phyloP scores from a whole-genome alignment of 2,888 invertebrate species.

The Tinea trinotella region DNA sequence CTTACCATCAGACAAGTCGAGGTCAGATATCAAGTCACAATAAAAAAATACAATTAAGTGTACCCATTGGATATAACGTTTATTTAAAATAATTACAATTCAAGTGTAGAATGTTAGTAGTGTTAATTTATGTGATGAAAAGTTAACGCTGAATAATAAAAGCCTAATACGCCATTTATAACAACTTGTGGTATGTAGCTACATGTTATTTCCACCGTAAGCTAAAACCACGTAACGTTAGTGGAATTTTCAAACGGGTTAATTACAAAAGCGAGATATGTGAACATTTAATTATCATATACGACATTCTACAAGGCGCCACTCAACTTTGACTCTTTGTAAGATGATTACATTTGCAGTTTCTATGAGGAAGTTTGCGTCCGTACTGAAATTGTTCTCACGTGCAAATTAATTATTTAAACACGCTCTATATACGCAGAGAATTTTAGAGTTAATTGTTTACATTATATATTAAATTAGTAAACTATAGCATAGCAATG shows the following conservation, averaged over 20 bases:
- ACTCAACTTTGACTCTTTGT: neutral
- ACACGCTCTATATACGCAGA: neutral
- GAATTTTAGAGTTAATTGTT: neutral
- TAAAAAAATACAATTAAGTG: no score
- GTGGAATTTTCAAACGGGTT: slow-evolving; percentile 60
- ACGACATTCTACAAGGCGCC: slow-evolving; percentile 41
- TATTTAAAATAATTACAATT: no score
- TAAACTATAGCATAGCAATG: slow-evolving; percentile 33
- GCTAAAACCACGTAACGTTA: slow-evolving; percentile 47
- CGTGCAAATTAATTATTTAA: slow-evolving; percentile 12
- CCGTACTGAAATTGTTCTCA: slow-evolving; percentile 4
- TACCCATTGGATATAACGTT: no score
- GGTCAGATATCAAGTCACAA: no score
- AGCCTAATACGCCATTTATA: no score
- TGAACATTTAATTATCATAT: slow-evolving; percentile 62
- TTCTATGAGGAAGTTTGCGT: slow-evolving; percentile 2
- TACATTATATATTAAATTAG: neutral
- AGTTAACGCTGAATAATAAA: no score
- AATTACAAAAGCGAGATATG: slow-evolving; percentile 13
- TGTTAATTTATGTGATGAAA: no score
- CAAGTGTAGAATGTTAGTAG: no score
- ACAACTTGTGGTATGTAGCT: no score
- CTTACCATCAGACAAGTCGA: no score
- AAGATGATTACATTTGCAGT: slow-evolving; percentile 10
- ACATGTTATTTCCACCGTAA: slow-evolving; percentile 33